Evolutionary conservation across 2,113 vertebrate genomes (phyloP).

Genomic region (Apteryx owenii): DNA sequence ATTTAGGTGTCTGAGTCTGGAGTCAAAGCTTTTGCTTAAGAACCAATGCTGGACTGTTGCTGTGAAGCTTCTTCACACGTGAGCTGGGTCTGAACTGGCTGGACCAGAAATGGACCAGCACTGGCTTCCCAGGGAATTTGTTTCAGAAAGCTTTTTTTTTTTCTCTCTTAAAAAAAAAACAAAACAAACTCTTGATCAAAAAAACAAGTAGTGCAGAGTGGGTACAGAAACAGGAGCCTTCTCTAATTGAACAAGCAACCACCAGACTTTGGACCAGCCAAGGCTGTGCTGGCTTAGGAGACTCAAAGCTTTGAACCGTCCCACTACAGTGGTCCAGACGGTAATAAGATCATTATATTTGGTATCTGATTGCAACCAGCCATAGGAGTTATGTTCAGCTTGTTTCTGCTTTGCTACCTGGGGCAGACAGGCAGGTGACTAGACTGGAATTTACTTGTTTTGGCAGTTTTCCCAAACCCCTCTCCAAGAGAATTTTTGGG

Average conservation of each 20-base stretch:
- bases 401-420: neutral
- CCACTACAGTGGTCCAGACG: neutral
- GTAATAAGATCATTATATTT: neutral
- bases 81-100: neutral
- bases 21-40: neutral
- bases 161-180: neutral
- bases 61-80: fast-evolving
- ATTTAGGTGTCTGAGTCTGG: fast-evolving
- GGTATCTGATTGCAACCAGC: neutral
- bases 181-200: neutral
- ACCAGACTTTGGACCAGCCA: neutral
- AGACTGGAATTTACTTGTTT: slow-evolving; percentile 1
- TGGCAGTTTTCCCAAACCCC: slow-evolving; percentile 22
- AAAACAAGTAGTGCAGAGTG: neutral
- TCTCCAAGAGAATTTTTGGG: neutral
- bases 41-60: neutral
- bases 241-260: neutral
- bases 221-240: neutral
- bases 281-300: neutral
- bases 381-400: neutral
- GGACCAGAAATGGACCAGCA: neutral
- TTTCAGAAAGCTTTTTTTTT: neutral
- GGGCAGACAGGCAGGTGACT: neutral
- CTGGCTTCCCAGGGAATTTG: neutral
- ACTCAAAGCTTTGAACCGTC: neutral